Base-by-base conservation (phyloP, 2,797 vertebrate species). In the Betta splendens region DNA sequence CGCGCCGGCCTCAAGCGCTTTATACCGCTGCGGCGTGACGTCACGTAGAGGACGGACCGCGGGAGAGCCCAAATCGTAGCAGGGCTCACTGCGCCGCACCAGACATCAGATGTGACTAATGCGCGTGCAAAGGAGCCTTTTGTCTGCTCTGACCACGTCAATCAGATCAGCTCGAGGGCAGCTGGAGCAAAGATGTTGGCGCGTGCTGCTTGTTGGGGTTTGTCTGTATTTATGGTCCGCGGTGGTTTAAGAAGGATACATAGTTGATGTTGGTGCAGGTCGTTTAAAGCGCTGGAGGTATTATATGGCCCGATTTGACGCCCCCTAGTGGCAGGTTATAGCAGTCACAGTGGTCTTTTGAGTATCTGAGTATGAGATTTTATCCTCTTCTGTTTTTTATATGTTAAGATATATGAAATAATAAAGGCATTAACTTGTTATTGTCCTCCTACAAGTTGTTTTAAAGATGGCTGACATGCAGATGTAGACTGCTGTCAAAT, bases 21-120 rank as follows among this genome's bases (percentile, higher is more conserved):
- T 94, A 94, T 93, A 94, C 85, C 44, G 64, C 87, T 74, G 67
- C 69, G 77, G 87, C 90, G 90, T 95, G 93, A 94, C 93, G 93
- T 92, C 83, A 86, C 76, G 76, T 33, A 89, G 89, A 93, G 92
- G 92, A 90, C 92, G 39, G 53, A 61, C 53, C 33, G 70, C 59
- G 55, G 55, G 57, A 69, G 69, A 70, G 65, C 35, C 64, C 68
- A 9, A 23, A 72, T 66, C 68, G 43, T 6, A 51, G 53, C 61
- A 50, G 59, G 23, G 28, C 54, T 46, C 52, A 40, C 7, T 33
- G 61, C 31, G 57, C 65, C 18, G 48, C 64, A 16, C 47, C 63
- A 55, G 12, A 55, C 69, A 43, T 42, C 60, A 15, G 21, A 22
- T 46, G 38, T 50, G 54, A 69, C 58, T 21, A 40, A 44, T 2